Conservation (phyloP, 37 sponge, comb jelly and placozoan species). For the Beroe ovata region DNA sequence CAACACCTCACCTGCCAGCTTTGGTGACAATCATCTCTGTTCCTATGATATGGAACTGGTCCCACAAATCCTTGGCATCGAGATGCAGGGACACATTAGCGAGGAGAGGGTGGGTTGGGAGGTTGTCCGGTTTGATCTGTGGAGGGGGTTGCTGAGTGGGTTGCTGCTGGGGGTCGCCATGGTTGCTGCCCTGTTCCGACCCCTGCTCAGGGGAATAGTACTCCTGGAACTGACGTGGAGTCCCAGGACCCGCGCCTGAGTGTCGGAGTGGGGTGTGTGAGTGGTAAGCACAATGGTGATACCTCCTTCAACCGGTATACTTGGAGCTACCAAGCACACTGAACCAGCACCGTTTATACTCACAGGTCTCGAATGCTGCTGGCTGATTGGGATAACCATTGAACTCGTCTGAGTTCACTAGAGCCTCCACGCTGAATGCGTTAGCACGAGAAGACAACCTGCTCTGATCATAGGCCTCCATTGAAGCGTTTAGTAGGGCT, state of each 20-base stretch:
- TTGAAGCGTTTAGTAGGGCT: constrained; percentile 65
- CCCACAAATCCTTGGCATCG: constrained; percentile 84
- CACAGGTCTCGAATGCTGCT: constrained; percentile 43
- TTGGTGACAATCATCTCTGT: constrained; percentile 97
- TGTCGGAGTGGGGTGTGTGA: too few relatives aligned
- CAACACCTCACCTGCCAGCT: constrained; percentile 31
- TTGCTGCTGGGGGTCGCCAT: background rate
- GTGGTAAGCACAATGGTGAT: too few relatives aligned
- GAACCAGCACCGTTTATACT: constrained; percentile 5
- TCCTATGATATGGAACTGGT: constrained; percentile 83
- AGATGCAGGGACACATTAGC: constrained; percentile 67
- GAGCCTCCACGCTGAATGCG: constrained; percentile 36
- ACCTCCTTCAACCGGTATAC: background rate
- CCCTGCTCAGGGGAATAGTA: constrained; percentile 37
- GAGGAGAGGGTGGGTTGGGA: constrained; percentile 20
- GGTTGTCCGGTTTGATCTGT: background rate
- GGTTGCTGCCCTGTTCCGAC: background rate
- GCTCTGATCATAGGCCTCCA: constrained; percentile 48
- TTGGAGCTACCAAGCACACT: background rate
- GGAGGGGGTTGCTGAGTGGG: background rate
- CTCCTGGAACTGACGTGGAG: constrained; percentile 30
- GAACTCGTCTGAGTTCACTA: constrained; percentile 28
- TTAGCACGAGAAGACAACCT: constrained; percentile 23
- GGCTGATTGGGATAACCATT: constrained; percentile 31
- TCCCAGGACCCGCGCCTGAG: constrained; percentile 39